Percentiles rank a stretch among this genome's conserved stretches.
Evolutionary conservation across 2,888 invertebrate species (phyloP).

Genomic region (Podabrus alpinus): DNA sequence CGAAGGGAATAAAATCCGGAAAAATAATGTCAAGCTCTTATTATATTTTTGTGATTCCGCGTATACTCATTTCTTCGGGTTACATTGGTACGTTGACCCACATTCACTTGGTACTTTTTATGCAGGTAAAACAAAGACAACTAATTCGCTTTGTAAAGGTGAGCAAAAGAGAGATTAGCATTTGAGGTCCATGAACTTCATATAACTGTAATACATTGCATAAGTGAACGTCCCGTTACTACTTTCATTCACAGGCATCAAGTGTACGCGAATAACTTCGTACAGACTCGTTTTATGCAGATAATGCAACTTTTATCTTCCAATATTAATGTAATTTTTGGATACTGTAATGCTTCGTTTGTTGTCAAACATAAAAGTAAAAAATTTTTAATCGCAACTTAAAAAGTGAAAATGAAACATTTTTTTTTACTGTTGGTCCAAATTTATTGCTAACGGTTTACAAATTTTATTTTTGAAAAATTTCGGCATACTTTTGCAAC

Average conservation of each 20-base stretch:
- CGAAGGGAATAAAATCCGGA: conserved; percentile 1
- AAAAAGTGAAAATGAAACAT: not conserved
- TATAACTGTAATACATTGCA: conserved; percentile 49
- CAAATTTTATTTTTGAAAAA: not conserved
- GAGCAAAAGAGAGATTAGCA: conserved; percentile 34
- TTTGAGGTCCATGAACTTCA: conserved; percentile 43
- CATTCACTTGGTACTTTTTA: conserved; percentile 40
- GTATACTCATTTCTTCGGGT: conserved; percentile 50
- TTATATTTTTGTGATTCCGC: conserved; percentile 42
- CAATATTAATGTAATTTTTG: not conserved
- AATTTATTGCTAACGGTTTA: no score
- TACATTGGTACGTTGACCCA: conserved; percentile 47
- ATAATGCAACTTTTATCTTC: not conserved
- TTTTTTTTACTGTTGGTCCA: not conserved
- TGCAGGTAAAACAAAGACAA: conserved; percentile 34
- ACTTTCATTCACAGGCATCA: conserved; percentile 47
- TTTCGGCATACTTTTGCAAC: not conserved
- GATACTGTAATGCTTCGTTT: not conserved
- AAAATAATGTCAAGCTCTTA: conserved; percentile 26
- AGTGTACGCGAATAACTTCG: conserved; percentile 36
- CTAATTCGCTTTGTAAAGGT: not conserved
- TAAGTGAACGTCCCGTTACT: conserved; percentile 48
- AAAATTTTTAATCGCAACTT: not conserved
- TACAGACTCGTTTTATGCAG: conserved; percentile 17
- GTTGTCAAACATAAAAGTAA: not conserved